These are phyloP conservation scores for Psylliodes chrysocephalus DNA, from an alignment of 2,888 invertebrate genomes.

Conservation along the genomic window DNA sequence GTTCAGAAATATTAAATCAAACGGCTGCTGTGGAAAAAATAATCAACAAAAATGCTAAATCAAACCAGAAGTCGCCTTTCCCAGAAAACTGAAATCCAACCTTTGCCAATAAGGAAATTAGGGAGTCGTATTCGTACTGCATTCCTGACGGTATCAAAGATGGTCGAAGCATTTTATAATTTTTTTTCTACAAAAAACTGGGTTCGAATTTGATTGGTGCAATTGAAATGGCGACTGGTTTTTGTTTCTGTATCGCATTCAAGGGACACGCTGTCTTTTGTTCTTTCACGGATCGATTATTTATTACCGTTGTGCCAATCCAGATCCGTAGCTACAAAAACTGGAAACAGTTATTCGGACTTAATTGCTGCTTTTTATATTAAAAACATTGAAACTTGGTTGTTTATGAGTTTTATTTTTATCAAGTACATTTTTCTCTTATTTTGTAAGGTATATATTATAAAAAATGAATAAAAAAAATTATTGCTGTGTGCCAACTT, in stretches of 20 bases:
- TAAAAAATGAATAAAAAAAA: too few species aligned
- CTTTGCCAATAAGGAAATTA: slow-evolving; percentile 46
- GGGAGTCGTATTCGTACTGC: slow-evolving; percentile 39
- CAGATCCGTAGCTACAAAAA: slow-evolving; percentile 15
- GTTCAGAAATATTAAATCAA: too few species aligned
- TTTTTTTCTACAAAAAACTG: slow-evolving; percentile 53
- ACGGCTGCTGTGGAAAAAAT: background rate
- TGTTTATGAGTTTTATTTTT: too few species aligned
- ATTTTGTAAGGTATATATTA: too few species aligned
- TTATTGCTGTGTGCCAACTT: too few species aligned
- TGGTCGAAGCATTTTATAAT: slow-evolving; percentile 50
- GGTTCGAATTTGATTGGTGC: slow-evolving; percentile 60
- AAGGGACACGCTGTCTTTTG: slow-evolving; percentile 53
- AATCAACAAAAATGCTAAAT: background rate
- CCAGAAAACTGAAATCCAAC: background rate
- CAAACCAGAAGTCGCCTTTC: background rate
- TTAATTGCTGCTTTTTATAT: background rate
- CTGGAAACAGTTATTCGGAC: background rate
- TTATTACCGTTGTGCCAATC: slow-evolving; percentile 42
- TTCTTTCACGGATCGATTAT: slow-evolving; percentile 53
- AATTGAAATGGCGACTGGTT: slow-evolving; percentile 62
- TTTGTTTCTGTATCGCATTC: slow-evolving; percentile 53
- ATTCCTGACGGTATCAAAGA: slow-evolving; percentile 49
- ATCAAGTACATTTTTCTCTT: too few species aligned
- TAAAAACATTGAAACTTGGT: too few species aligned